Percentiles rank a stretch among this genome's conserved stretches.
These are phyloP conservation scores for Sardinella longiceps DNA, from an alignment of 2,797 vertebrate genomes.

Conservation along the genomic window DNA sequence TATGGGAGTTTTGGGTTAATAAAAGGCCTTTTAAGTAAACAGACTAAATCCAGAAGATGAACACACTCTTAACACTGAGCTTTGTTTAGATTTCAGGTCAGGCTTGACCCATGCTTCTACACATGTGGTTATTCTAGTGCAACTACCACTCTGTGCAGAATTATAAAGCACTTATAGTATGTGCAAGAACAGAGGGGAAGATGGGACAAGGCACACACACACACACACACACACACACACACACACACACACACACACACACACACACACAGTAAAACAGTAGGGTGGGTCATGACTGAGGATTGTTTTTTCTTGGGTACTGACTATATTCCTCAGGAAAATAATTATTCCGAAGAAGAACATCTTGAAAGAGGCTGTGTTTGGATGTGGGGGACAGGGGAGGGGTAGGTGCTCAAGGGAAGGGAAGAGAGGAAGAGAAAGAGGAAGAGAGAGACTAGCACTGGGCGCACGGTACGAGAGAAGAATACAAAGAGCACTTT, in stretches of 20 bases:
- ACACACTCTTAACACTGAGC: not conserved
- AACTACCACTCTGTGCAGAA: not conserved
- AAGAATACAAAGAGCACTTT: conserved; percentile 22
- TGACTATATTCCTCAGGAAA: not conserved
- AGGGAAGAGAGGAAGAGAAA: conserved; percentile 19
- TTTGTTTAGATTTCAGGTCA: not conserved
- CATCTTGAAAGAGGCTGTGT: conserved; percentile 16
- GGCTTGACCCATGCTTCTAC: not conserved
- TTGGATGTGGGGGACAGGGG: not conserved
- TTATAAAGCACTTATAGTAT: not conserved
- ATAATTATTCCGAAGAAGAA: not conserved
- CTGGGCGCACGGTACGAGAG: not conserved
- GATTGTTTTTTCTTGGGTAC: not conserved
- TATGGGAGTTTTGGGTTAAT: not conserved
- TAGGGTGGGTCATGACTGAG: not conserved
- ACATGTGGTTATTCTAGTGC: not conserved
- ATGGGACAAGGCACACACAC: not conserved
- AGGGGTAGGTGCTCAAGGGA: conserved; percentile 18
- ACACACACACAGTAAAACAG: not conserved
- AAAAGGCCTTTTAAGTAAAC: not conserved
- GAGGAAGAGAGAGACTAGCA: not conserved
- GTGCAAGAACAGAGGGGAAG: not conserved
- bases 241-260: too few relatives aligned
- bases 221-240: too few relatives aligned
- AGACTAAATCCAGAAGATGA: not conserved